phyloP scores from a whole-genome alignment of 1,140 invertebrate genomes.

The Bicyclus anynana region DNA sequence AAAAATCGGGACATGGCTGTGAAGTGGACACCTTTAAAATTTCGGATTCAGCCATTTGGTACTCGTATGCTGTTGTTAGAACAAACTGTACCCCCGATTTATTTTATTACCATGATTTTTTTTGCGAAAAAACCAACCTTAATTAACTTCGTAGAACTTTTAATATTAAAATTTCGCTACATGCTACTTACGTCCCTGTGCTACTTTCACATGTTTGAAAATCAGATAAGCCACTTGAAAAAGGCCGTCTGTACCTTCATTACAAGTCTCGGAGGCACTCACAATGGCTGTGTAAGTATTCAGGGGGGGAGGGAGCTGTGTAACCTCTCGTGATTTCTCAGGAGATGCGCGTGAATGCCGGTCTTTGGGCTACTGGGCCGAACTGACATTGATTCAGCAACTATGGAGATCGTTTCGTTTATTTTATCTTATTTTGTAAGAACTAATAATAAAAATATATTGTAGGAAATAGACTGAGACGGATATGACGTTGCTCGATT shows the following conservation, averaged over 20 bases:
- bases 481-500: too few relatives aligned
- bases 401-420: constrained; percentile 34
- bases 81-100: too few relatives aligned
- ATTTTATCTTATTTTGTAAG: not conserved
- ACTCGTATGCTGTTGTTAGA: too few relatives aligned
- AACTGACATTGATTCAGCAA: constrained; percentile 12
- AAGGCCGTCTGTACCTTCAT: constrained; percentile 35
- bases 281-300: constrained; percentile 45
- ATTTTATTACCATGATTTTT: too few relatives aligned
- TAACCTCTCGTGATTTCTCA: constrained; percentile 66
- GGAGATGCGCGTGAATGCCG: constrained; percentile 59
- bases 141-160: not conserved
- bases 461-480: too few relatives aligned
- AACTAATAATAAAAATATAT: constrained; percentile 3
- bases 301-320: constrained; percentile 43
- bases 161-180: not conserved
- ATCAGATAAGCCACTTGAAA: constrained; percentile 29
- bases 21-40: too few relatives aligned
- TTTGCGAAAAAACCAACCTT: not conserved
- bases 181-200: not conserved
- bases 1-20: too few relatives aligned
- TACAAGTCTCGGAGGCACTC: constrained; percentile 38
- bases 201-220: constrained; percentile 25
- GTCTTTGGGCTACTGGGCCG: constrained; percentile 49
- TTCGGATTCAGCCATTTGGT: too few relatives aligned